A percentile compares a stretch with the other conserved stretches of the same genome.
These are phyloP conservation scores for Oncorhynchus clarkii DNA, from an alignment of 2,113 vertebrate species.

Conservation along the genomic window DNA sequence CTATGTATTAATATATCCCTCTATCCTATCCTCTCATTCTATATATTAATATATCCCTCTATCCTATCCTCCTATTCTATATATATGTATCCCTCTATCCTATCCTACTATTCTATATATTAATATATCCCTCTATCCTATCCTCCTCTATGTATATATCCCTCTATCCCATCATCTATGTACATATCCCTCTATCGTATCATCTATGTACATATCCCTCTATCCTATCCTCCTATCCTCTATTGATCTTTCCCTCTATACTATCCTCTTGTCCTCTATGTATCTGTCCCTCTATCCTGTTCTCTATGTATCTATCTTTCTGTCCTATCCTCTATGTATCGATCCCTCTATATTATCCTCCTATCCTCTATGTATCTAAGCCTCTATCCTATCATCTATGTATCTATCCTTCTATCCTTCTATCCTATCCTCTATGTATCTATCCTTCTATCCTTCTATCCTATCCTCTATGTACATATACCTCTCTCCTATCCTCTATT, in stretches of 20 bases:
- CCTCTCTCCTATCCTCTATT: constrained; percentile 10
- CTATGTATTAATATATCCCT: too few relatives aligned
- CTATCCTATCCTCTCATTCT: constrained; percentile 41
- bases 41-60: too few relatives aligned
- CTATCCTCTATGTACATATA: background rate
- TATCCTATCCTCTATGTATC: constrained; percentile 1
- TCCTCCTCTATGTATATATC: too few relatives aligned
- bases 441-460: background rate
- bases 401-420: constrained; percentile 23
- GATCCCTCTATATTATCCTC: too few relatives aligned
- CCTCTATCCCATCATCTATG: background rate
- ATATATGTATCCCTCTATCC: constrained; percentile 52
- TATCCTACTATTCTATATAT: background rate
- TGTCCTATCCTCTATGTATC: too few relatives aligned
- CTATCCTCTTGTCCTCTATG: constrained; percentile 64
- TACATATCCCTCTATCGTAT: too few relatives aligned
- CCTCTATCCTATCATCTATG: constrained; percentile 27
- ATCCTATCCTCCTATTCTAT: background rate
- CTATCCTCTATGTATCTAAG: constrained; percentile 43
- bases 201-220: constrained; percentile 40
- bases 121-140: constrained; percentile 52
- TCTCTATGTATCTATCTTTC: too few relatives aligned
- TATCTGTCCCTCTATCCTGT: too few relatives aligned
- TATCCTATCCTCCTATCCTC: background rate
- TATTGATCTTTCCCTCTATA: too few relatives aligned